Evolutionary conservation across 2,797 vertebrate species (phyloP).

Genomic region (Tarsius wallacei): DNA sequence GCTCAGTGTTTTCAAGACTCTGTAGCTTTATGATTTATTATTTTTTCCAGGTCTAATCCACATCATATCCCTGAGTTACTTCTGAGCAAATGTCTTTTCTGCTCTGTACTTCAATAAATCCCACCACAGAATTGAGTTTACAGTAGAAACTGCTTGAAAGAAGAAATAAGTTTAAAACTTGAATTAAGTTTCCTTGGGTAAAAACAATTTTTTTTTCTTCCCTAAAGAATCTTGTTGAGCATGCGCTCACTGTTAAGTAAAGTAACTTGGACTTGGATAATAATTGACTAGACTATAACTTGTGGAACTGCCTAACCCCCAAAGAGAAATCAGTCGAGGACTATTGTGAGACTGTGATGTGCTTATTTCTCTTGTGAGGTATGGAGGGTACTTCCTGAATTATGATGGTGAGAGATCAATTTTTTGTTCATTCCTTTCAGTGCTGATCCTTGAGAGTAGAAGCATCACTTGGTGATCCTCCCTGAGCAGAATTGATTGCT

Average conservation of each 20-base stretch:
- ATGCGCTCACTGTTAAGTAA: slow-evolving; percentile 56
- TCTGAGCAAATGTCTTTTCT: slow-evolving; percentile 79
- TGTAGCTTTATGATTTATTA: slow-evolving; percentile 66
- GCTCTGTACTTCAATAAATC: slow-evolving; percentile 81
- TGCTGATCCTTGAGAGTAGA: background rate
- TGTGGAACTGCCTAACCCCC: background rate
- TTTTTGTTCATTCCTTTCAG: background rate
- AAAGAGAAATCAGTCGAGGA: background rate
- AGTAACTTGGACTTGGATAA: slow-evolving; percentile 61
- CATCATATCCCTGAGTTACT: slow-evolving; percentile 67
- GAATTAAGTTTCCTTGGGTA: slow-evolving; percentile 78
- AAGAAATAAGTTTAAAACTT: slow-evolving; percentile 83
- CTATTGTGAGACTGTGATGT: background rate
- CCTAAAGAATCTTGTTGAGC: slow-evolving; percentile 60
- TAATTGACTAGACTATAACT: slow-evolving; percentile 31
- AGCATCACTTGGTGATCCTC: background rate
- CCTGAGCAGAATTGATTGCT: background rate
- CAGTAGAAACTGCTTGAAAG: slow-evolving; percentile 71
- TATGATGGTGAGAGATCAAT: background rate
- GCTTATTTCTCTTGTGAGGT: background rate
- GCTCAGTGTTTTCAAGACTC: slow-evolving; percentile 48
- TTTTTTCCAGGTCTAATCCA: slow-evolving; percentile 69
- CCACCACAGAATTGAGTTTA: slow-evolving; percentile 74
- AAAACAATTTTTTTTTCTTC: slow-evolving; percentile 48
- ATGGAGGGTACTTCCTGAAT: slow-evolving; percentile 14